Conservation (phyloP, 2,888 invertebrate species). For the Anodontia alba region DNA sequence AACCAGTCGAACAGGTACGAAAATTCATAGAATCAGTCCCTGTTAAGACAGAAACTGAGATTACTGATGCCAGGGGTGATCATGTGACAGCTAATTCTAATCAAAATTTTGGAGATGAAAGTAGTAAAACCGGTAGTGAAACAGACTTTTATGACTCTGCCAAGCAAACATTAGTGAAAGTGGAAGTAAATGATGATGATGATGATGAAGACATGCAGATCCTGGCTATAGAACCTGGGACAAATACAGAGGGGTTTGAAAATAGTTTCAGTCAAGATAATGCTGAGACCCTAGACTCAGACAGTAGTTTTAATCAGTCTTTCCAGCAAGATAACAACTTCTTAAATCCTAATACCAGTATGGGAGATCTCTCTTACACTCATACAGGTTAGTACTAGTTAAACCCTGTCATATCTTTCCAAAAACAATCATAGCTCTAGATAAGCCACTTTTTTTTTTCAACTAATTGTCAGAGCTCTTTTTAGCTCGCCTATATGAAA, state of each 20-base stretch:
- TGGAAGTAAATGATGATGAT: background rate
- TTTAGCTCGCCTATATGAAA: too few relatives aligned
- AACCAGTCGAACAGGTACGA: background rate
- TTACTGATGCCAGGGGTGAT: background rate
- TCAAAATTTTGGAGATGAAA: background rate
- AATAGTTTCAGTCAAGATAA: too few relatives aligned
- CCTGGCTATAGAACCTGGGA: background rate
- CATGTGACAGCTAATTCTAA: background rate
- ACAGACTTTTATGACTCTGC: background rate
- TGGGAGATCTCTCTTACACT: background rate
- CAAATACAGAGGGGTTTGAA: background rate
- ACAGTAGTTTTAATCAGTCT: background rate
- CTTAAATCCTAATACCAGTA: background rate
- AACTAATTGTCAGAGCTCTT: too few relatives aligned
- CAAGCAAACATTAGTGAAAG: background rate
- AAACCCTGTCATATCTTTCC: too few relatives aligned
- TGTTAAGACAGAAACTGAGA: background rate
- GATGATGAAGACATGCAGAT: background rate
- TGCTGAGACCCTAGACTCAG: background rate
- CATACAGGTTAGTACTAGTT: slow-evolving; percentile 6
- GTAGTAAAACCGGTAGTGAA: background rate
- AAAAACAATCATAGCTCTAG: too few relatives aligned
- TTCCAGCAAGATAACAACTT: background rate
- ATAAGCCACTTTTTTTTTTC: too few relatives aligned
- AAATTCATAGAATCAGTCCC: background rate